These are phyloP conservation scores for Triops cancriformis DNA, from an alignment of 1,140 invertebrate species.

Conservation along the genomic window DNA sequence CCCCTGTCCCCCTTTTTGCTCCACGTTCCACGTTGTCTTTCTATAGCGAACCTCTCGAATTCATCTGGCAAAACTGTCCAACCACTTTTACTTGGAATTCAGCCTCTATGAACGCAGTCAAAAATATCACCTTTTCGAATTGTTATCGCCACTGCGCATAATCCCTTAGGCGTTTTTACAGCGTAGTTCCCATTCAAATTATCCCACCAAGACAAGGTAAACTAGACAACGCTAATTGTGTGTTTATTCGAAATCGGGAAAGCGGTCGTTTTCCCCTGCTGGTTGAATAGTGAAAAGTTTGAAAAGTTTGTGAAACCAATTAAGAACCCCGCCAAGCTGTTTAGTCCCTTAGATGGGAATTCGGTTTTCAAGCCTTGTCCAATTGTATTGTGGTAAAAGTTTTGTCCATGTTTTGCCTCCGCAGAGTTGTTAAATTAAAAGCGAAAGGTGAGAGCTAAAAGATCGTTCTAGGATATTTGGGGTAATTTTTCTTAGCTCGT, in stretches of 20 bases:
- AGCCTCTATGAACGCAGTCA: not conserved
- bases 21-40: constrained; percentile 5
- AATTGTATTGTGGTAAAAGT: not conserved
- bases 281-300: not conserved
- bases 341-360: constrained; percentile 8
- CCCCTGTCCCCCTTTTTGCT: not conserved
- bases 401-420: constrained; percentile 3
- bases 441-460: too few relatives aligned
- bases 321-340: not conserved
- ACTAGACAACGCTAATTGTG: not conserved
- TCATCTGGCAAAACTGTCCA: not conserved
- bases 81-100: not conserved
- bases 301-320: not conserved
- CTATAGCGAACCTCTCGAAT: not conserved
- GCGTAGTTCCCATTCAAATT: not conserved
- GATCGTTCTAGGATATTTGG: not conserved
- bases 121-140: not conserved
- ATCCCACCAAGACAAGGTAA: not conserved
- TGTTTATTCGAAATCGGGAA: not conserved
- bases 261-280: not conserved
- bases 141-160: not conserved
- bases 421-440: not conserved
- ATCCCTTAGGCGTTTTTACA: too few relatives aligned
- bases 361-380: constrained; percentile 12
- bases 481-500: not conserved